phyloP scores from a whole-genome alignment of 2,888 invertebrate species.

The Phaedon cochleariae region DNA sequence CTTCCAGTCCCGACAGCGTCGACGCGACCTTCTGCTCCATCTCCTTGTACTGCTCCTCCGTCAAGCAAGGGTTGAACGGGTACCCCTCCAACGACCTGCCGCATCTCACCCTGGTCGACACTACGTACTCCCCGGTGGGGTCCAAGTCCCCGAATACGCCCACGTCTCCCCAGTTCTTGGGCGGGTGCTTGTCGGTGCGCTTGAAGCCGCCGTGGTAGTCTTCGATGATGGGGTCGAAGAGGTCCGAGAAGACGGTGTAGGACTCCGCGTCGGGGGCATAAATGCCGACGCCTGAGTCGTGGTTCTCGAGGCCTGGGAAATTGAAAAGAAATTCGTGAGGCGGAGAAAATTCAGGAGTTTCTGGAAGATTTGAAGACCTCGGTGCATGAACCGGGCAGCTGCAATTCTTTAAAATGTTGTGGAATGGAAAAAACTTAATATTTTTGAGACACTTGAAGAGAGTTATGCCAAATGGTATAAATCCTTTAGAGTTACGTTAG shows the following conservation, averaged over 20 bases:
- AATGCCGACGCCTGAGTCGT: conserved; percentile 96
- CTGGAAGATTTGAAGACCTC: too few relatives aligned
- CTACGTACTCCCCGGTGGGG: conserved; percentile 88
- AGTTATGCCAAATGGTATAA: too few relatives aligned
- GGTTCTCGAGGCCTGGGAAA: conserved; percentile 84
- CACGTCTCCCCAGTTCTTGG: conserved; percentile 94
- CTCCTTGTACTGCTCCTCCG: conserved; percentile 96
- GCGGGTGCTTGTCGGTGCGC: conserved; percentile 92
- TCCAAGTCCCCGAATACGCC: conserved; percentile 90
- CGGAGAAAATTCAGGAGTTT: too few relatives aligned
- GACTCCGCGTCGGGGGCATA: conserved; percentile 98
- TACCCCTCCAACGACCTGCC: conserved; percentile 95
- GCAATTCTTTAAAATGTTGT: too few relatives aligned
- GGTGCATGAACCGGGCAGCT: too few relatives aligned
- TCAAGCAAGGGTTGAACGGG: conserved; percentile 97
- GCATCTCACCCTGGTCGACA: conserved; percentile 95
- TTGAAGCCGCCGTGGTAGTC: conserved; percentile 97
- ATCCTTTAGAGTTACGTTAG: too few relatives aligned
- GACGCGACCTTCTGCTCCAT: conserved; percentile 91
- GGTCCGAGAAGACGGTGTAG: conserved; percentile 89
- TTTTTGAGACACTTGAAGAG: too few relatives aligned
- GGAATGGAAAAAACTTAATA: too few relatives aligned
- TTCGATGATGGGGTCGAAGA: conserved; percentile 98
- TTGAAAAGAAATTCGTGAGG: too few relatives aligned
- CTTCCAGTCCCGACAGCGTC: conserved; percentile 81